These are phyloP conservation scores for Stramonita haemastoma DNA, from an alignment of 2,888 invertebrate species.

Conservation along the genomic window DNA sequence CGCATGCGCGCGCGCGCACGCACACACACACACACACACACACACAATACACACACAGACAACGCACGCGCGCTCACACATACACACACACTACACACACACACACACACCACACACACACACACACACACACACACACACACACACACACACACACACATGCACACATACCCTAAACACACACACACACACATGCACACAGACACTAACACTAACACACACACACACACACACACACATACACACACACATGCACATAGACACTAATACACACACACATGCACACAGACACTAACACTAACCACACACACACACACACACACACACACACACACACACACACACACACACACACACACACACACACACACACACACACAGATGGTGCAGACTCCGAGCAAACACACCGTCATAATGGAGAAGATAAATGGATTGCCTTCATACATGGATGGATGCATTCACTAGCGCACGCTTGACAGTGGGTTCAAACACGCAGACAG, in stretches of 20 bases:
- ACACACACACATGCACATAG: conserved; percentile 14
- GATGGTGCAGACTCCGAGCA: not conserved
- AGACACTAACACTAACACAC: not conserved
- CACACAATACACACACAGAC: conserved; percentile 11
- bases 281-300: conserved; percentile 4
- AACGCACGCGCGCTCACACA: not conserved
- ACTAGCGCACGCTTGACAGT: no score
- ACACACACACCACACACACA: conserved; percentile 13
- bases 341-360: conserved; percentile 22
- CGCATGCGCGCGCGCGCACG: not conserved
- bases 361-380: conserved; percentile 25
- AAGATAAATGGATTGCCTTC: no score
- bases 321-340: conserved; percentile 26
- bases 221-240: conserved; percentile 20
- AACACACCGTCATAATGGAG: not conserved
- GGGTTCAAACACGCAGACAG: no score
- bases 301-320: conserved; percentile 19
- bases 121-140: conserved; percentile 14
- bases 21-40: not conserved
- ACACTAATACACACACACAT: no score
- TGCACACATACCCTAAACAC: not conserved
- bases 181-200: conserved; percentile 2
- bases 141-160: not conserved
- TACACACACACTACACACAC: not conserved
- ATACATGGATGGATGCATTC: no score